Conservation (phyloP, 2,888 invertebrate genomes). For the Platynereis dumerilii region DNA sequence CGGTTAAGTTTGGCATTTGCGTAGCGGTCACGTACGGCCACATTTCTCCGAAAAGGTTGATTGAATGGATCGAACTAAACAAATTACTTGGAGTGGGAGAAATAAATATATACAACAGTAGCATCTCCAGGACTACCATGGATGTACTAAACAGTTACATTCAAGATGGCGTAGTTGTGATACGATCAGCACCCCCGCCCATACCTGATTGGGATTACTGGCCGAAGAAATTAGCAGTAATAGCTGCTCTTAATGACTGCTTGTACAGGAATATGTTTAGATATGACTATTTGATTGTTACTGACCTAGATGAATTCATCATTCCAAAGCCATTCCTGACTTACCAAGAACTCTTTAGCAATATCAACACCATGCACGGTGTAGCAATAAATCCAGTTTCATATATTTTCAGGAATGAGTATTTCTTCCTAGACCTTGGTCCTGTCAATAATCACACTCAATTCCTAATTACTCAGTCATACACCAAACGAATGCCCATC, state of each 20-base stretch:
- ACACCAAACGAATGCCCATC: background rate
- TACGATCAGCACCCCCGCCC: background rate
- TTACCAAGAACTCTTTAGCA: background rate
- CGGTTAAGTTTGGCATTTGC: slow-evolving; percentile 14
- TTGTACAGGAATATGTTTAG: slow-evolving; percentile 19
- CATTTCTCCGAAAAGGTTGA: slow-evolving; percentile 5
- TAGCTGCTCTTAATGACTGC: slow-evolving; percentile 15
- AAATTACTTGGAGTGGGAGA: slow-evolving; percentile 10
- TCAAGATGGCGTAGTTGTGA: background rate
- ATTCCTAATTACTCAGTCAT: background rate
- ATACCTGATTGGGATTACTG: background rate
- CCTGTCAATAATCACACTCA: too few species aligned
- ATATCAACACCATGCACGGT: slow-evolving; percentile 6
- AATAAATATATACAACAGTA: slow-evolving; percentile 14
- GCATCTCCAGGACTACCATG: background rate
- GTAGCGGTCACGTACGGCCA: slow-evolving; percentile 15
- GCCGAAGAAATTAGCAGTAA: slow-evolving; percentile 1
- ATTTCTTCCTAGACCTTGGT: slow-evolving; percentile 2
- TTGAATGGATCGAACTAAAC: slow-evolving; percentile 17
- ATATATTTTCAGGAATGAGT: slow-evolving; percentile 15
- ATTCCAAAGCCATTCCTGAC: background rate
- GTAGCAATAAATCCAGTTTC: background rate
- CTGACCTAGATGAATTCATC: slow-evolving; percentile 19
- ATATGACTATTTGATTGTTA: slow-evolving; percentile 11
- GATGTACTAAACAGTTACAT: slow-evolving; percentile 3